These are phyloP conservation scores for Tipula lateralis DNA, from an alignment of 2,888 invertebrate species.

Conservation along the genomic window DNA sequence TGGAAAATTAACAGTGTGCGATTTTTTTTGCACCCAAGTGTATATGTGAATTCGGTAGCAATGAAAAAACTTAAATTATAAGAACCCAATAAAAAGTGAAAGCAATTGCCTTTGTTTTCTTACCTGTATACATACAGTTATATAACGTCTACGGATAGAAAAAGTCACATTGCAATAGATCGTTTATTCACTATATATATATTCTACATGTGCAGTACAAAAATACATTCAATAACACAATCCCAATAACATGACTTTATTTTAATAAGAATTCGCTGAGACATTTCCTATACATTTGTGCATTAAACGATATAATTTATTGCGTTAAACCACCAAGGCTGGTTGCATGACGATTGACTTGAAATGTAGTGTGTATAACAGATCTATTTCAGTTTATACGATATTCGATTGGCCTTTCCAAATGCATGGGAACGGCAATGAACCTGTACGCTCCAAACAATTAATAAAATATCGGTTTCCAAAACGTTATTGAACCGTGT, in stretches of 20 bases:
- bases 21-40: no score
- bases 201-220: not conserved
- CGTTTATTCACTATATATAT: not conserved
- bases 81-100: not conserved
- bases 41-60: not conserved
- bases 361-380: not conserved
- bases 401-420: not conserved
- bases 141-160: not conserved
- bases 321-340: not conserved
- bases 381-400: no score
- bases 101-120: not conserved
- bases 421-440: not conserved
- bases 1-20: no score
- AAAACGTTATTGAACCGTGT: not conserved
- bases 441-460: not conserved
- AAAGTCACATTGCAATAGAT: not conserved
- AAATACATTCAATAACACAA: constrained; percentile 4
- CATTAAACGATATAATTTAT: not conserved
- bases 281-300: not conserved
- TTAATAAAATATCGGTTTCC: not conserved
- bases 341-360: not conserved
- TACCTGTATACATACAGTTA: not conserved
- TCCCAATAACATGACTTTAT: not conserved
- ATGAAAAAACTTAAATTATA: not conserved
- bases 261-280: not conserved